Conservation (phyloP, 2,797 vertebrate genomes). For the Botia kubotai region DNA sequence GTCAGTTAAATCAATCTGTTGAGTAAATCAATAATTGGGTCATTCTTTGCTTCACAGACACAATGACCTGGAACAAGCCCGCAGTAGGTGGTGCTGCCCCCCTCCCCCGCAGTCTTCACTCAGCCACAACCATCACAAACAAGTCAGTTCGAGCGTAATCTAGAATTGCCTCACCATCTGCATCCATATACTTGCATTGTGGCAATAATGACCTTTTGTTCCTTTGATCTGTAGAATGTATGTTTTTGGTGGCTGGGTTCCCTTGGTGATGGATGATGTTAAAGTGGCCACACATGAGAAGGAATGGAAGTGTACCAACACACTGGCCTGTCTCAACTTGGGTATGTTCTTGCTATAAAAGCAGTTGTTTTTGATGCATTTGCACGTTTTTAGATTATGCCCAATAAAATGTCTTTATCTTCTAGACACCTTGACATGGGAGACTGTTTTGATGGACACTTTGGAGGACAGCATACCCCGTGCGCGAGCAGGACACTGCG, state of each 20-base stretch:
- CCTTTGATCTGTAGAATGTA: constrained; percentile 80
- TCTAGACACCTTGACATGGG: constrained; percentile 90
- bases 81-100: constrained; percentile 87
- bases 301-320: constrained; percentile 98
- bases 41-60: constrained; percentile 74
- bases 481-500: constrained; percentile 91
- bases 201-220: neutral
- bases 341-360: constrained; percentile 73
- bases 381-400: constrained; percentile 1
- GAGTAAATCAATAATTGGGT: constrained; percentile 8
- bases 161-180: neutral
- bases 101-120: constrained; percentile 92
- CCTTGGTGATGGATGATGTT: constrained; percentile 94
- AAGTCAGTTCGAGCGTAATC: constrained; percentile 78
- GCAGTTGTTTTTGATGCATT: neutral
- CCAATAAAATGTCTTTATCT: constrained; percentile 69
- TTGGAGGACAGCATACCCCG: constrained; percentile 94
- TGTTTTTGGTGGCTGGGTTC: constrained; percentile 90
- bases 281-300: constrained; percentile 97
- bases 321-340: constrained; percentile 92
- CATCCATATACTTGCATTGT: neutral
- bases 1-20: neutral
- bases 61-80: constrained; percentile 93
- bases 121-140: constrained; percentile 93
- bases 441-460: constrained; percentile 91